Conservation (phyloP, 2,797 vertebrate genomes). For the Paratrypauchen microcephalus region DNA sequence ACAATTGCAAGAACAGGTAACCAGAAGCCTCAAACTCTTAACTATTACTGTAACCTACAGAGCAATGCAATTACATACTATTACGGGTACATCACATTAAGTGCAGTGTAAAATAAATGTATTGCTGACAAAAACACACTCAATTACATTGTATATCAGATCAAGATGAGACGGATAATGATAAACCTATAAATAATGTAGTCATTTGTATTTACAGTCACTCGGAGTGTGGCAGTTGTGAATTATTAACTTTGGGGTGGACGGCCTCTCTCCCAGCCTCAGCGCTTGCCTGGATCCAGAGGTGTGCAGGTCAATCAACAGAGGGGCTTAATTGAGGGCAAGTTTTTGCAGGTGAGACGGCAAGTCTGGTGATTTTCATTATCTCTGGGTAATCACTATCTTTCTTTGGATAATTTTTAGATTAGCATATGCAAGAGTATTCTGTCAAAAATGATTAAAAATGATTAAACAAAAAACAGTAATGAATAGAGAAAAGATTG, state of each 20-base stretch:
- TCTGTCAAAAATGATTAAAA: constrained; percentile 10
- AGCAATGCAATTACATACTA: background rate
- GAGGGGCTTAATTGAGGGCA: constrained; percentile 60
- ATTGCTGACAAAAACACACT: background rate
- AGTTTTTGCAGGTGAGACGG: constrained; percentile 38
- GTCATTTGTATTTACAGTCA: constrained; percentile 39
- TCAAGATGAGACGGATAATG: constrained; percentile 9
- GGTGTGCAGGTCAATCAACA: constrained; percentile 50
- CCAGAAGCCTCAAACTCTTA: background rate
- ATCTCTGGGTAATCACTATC: constrained; percentile 49
- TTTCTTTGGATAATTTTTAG: constrained; percentile 57
- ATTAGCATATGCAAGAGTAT: constrained; percentile 54
- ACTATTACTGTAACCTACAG: background rate
- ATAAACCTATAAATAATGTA: constrained; percentile 35
- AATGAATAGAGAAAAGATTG: background rate
- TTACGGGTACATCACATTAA: background rate
- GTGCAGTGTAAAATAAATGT: background rate
- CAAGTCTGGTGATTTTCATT: constrained; percentile 39
- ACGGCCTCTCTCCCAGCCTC: constrained; percentile 23
- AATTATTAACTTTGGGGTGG: constrained; percentile 34
- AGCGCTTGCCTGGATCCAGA: constrained; percentile 32
- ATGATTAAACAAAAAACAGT: background rate
- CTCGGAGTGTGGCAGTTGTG: constrained; percentile 24
- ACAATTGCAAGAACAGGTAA: background rate
- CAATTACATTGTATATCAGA: background rate